Evolutionary conservation across 1,140 invertebrate genomes (phyloP).

Genomic region (Pseudomyrmex sp.): DNA sequence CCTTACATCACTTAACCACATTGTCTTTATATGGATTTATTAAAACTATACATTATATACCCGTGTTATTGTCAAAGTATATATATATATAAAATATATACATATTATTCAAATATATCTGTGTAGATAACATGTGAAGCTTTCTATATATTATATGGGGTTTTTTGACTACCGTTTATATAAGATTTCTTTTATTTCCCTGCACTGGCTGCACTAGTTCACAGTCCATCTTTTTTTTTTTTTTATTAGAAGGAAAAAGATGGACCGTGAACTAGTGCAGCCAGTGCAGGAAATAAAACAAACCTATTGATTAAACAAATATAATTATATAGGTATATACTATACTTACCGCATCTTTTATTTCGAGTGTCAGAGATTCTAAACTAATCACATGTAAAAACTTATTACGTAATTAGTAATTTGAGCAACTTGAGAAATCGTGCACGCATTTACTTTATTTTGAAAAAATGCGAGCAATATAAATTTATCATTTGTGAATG

Average conservation of each 20-base stretch:
- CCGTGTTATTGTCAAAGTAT: too few relatives aligned
- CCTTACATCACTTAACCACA: constrained; percentile 74
- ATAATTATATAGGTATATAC: background rate
- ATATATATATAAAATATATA: background rate
- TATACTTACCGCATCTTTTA: background rate
- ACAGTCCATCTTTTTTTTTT: too few relatives aligned
- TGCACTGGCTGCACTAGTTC: too few relatives aligned
- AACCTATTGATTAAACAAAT: too few relatives aligned
- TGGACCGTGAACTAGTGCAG: too few relatives aligned
- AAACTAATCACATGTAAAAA: too few relatives aligned
- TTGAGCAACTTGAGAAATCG: background rate
- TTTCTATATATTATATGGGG: constrained; percentile 24
- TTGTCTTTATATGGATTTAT: constrained; percentile 71
- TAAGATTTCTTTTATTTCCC: background rate
- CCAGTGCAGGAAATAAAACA: too few relatives aligned
- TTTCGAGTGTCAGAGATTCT: too few relatives aligned
- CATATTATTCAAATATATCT: constrained; percentile 24
- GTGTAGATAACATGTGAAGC: constrained; percentile 14
- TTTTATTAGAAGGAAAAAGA: too few relatives aligned
- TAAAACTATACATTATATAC: constrained; percentile 24
- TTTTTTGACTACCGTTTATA: background rate
- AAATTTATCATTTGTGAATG: constrained; percentile 14
- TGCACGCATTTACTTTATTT: constrained; percentile 6
- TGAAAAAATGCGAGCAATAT: constrained; percentile 26
- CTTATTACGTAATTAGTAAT: too few relatives aligned